Base-by-base conservation (phyloP, 1,140 invertebrate species). In the Rhizoglyphus robini region DNA sequence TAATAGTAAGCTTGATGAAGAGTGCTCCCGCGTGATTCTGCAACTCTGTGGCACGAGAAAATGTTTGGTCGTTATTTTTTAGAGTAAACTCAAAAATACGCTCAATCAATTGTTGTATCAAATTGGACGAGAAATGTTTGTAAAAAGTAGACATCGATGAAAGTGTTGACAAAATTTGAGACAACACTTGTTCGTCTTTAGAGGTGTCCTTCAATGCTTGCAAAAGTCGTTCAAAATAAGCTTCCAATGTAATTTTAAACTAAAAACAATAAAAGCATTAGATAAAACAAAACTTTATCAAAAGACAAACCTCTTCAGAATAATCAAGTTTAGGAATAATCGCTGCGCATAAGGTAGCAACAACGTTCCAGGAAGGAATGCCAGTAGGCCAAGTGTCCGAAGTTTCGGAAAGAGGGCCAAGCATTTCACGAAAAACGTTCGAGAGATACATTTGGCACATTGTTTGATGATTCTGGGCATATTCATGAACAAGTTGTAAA, bases 251-350 rank as follows among this genome's bases (percentile, higher is more conserved):
- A 3, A 11, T 20, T 38, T 15, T 60, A n/a, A 20, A 29, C 58
- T 60, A 46, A 11, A 60, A 60, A 60, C 25, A 34, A 60, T 18
- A 32, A 60, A 60, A 60, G 25, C 36, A 54, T 25, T 32, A 32
- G 25, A 29, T 60, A 2, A 46, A 34, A 1, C 2, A 29, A 60
- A 2, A 60, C 15, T 32, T 32, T 3, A 58, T 34, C 11, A 58
- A 32, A 58, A n/a, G n/a, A 46, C 41, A n/a, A 23, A 51, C 48
- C 48, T 51, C 15, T 51, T 1, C 27, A 32, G 58, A 23, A 32
- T 27, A 20, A 60, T 18, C n/a, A 3, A 29, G 1, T 27, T 46
- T 60, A 11, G 30, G 27, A 23, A 60, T 34, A n/a, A 60, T 3
- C 2, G 27, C 15, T 2, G 29, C 8, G 18, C 32, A 46, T 27